Percentiles rank a stretch among this genome's conserved stretches.
Conservation (phyloP, 2,888 invertebrate genomes). For the Hydrotaea cyrtoneurina region DNA sequence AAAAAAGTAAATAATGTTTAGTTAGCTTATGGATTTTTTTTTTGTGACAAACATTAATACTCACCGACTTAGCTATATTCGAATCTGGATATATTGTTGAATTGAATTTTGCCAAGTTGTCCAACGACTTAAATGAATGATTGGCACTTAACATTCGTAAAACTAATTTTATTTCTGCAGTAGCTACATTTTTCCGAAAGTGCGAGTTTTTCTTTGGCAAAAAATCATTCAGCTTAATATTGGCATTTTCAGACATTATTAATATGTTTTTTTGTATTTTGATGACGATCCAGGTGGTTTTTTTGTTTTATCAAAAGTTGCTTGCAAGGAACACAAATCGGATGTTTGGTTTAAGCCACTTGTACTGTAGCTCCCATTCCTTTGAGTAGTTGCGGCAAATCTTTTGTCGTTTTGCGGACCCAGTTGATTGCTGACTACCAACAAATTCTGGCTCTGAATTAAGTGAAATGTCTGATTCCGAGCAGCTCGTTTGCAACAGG, state of each 20-base stretch:
- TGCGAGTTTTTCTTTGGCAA: neutral
- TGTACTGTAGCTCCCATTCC: neutral
- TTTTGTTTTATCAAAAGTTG: too few species aligned
- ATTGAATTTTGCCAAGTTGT: neutral
- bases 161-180: neutral
- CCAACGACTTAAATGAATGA: slow-evolving; percentile 56
- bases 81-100: slow-evolving; percentile 43
- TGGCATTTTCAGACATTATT: neutral
- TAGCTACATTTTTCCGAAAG: neutral
- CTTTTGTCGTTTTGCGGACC: neutral
- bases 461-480: too few species aligned
- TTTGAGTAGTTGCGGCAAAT: neutral
- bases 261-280: neutral
- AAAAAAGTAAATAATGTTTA: neutral
- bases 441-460: too few species aligned
- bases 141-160: slow-evolving; percentile 9
- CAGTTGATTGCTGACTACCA: too few species aligned
- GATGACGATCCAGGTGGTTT: too few species aligned
- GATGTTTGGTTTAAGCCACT: neutral
- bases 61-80: slow-evolving; percentile 42
- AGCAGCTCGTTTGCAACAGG: too few species aligned
- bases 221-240: neutral
- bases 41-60: neutral
- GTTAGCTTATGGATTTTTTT: too few species aligned
- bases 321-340: neutral